Evolutionary conservation across 2,113 vertebrate genomes (phyloP).

Genomic region (Phodopus roborovskii): DNA sequence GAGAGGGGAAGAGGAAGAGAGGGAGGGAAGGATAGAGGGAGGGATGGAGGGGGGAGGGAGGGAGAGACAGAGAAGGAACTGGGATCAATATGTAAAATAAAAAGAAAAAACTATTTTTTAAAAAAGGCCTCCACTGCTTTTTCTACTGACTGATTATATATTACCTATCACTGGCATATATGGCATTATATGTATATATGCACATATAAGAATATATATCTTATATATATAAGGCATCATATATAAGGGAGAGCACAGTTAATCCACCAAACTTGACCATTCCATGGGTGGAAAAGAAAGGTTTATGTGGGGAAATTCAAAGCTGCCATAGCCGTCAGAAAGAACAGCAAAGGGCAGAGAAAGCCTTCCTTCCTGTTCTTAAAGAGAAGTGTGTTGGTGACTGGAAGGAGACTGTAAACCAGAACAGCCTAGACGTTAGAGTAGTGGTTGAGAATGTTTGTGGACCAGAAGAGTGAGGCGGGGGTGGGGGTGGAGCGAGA

Average conservation of each 20-base stretch:
- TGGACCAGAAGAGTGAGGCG: background rate
- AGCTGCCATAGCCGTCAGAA: background rate
- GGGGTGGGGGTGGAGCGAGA: no score
- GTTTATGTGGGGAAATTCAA: background rate
- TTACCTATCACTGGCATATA: background rate
- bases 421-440: background rate
- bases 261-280: background rate
- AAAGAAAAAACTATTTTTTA: no score
- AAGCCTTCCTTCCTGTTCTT: no score
- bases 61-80: no score
- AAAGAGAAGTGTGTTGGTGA: background rate
- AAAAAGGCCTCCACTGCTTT: background rate
- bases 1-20: no score
- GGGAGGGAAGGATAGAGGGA: no score
- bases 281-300: background rate
- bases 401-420: background rate
- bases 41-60: no score
- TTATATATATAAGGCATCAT: background rate
- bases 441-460: background rate
- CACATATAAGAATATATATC: background rate
- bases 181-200: background rate
- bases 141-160: background rate
- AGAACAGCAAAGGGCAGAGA: background rate
- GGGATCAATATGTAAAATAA: no score
- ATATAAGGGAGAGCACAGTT: background rate